A percentile compares a stretch with the other conserved stretches of the same genome.
These are phyloP conservation scores for Nerophis ophidion DNA, from an alignment of 2,113 vertebrate species.

Conservation along the genomic window DNA sequence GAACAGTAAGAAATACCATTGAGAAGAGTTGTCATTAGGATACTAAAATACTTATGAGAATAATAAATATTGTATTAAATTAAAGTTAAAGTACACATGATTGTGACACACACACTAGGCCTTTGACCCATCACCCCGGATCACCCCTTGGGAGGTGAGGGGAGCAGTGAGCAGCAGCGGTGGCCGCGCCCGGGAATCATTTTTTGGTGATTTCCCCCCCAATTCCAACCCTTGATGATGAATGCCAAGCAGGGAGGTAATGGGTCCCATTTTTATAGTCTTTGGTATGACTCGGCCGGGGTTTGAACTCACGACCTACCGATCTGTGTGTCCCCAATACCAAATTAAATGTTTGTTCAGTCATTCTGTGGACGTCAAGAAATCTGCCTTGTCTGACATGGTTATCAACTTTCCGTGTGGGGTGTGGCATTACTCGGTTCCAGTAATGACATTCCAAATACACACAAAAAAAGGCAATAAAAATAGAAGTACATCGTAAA, in stretches of 20 bases:
- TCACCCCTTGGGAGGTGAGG: too few relatives aligned
- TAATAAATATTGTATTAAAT: conserved; percentile 53
- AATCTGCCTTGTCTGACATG: conserved; percentile 28
- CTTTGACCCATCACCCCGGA: too few relatives aligned
- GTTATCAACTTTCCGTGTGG: conserved; percentile 48
- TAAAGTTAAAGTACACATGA: too few relatives aligned
- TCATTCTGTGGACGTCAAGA: conserved; percentile 38
- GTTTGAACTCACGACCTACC: too few relatives aligned
- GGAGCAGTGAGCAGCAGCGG: too few relatives aligned
- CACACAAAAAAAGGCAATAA: conserved; percentile 38
- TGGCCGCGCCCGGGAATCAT: too few relatives aligned
- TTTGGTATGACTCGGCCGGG: too few relatives aligned
- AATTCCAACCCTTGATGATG: too few relatives aligned
- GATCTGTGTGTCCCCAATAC: conserved; percentile 33
- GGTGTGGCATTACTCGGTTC: conserved; percentile 37
- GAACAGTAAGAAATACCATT: neutral
- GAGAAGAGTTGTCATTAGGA: neutral
- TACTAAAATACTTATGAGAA: conserved; percentile 41
- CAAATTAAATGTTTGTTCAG: conserved; percentile 48
- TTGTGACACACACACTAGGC: too few relatives aligned
- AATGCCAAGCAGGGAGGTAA: too few relatives aligned
- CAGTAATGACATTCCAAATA: conserved; percentile 37
- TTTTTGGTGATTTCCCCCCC: too few relatives aligned
- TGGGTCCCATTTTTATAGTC: too few relatives aligned
- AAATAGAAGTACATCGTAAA: conserved; percentile 40